These are phyloP conservation scores for Drosophila melanosoma DNA, from an alignment of 2,888 invertebrate species.

Conservation along the genomic window DNA sequence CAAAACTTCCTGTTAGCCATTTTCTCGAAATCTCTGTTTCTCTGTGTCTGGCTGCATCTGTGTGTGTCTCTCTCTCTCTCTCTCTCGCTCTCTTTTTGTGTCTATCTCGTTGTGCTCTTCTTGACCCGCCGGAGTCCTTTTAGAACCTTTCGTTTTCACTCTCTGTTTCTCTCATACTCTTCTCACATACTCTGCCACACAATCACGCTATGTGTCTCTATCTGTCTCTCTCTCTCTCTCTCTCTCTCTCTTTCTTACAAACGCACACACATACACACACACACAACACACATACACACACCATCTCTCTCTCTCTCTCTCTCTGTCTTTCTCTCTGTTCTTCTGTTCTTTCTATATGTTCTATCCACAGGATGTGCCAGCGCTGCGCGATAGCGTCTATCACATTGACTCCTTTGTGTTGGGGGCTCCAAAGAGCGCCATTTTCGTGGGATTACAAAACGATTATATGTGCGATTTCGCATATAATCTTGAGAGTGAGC, in stretches of 20 bases:
- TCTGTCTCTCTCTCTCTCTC: slow-evolving; percentile 51
- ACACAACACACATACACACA: slow-evolving; percentile 8
- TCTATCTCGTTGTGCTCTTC: background rate
- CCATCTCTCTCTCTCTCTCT: slow-evolving; percentile 26
- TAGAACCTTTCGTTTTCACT: slow-evolving; percentile 4
- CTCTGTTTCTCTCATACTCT: background rate
- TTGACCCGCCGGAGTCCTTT: background rate
- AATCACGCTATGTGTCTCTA: slow-evolving; percentile 17
- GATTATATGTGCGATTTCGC: slow-evolving; percentile 79
- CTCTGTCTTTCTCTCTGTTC: slow-evolving; percentile 69
- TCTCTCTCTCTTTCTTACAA: slow-evolving; percentile 55
- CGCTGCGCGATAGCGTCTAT: slow-evolving; percentile 80
- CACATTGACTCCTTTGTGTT: slow-evolving; percentile 84
- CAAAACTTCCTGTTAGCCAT: slow-evolving; percentile 17
- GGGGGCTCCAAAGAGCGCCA: slow-evolving; percentile 83
- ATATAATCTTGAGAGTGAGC: slow-evolving; percentile 61
- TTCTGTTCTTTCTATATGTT: slow-evolving; percentile 69
- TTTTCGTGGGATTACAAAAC: slow-evolving; percentile 84
- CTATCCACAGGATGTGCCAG: slow-evolving; percentile 83
- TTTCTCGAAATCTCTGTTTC: slow-evolving; percentile 3
- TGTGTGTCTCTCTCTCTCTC: background rate
- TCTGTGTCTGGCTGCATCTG: background rate
- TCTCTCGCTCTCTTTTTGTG: too few species aligned
- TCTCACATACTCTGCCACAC: background rate
- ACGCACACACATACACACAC: slow-evolving; percentile 40